Base-by-base conservation (phyloP, 1,140 invertebrate species). In the Micrasema minimum region DNA sequence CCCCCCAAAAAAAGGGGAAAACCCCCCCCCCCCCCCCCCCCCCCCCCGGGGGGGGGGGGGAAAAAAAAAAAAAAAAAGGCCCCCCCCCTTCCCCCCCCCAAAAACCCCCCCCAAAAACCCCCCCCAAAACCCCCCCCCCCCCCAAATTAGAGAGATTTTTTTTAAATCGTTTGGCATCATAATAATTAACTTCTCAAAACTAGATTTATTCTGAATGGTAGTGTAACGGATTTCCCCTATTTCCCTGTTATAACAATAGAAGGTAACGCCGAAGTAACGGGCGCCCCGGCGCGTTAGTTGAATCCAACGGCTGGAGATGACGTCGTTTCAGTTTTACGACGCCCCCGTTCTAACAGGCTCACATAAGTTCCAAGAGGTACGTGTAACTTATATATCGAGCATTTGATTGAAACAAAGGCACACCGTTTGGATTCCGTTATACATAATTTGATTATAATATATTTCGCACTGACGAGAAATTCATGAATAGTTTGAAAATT, bases 241-340 rank as follows among this genome's bases (percentile, higher is more conserved):
- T 23, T 51, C 55, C 64, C 53, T 55, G 38, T 31, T 31, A 53
- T 72, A 72, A 72, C 71, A 72, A 72, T 72, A 46, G 71, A 69
- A 69, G 62, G 71, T 72, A 67, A 66, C 70, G 70, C 35, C 37
- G 64, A 38, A 62, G 64, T 57, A 71, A 67, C 70, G 65, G 55
- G 43, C 67, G 67, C 57, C 67, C 55, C 67, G 67, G 41, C 57
- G 71, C 70, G 70, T 65, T 72, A 72, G 66, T 72, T 69, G 66
- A 72, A 72, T 72, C 57, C 71, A 65, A 72, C 71, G 55, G 71
- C 71, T 72, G 71, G 35, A 66, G 65, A 72, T 68, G 71, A 68
- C 71, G 71, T 69, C 71, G 71, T 72, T 72, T 64, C 71, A 48
- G 45, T 48, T 72, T 72, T 72, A 72, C 71, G 65, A 72, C 67